phyloP scores from a whole-genome alignment of 2,888 invertebrate species.

The Nephrotoma appendiculata region DNA sequence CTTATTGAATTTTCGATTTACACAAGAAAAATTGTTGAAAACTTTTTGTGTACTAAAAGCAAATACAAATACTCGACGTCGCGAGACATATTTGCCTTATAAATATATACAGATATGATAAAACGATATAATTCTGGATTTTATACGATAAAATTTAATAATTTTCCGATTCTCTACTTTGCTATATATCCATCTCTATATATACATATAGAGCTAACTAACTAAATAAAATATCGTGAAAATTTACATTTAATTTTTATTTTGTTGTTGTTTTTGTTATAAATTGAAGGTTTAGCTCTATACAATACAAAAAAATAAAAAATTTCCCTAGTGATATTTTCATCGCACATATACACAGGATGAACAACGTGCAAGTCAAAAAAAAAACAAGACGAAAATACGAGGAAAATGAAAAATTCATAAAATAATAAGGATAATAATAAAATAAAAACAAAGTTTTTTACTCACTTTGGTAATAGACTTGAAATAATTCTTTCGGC shows the following conservation, averaged over 20 bases:
- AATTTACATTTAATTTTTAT: background rate
- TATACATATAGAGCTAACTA: background rate
- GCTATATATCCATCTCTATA: background rate
- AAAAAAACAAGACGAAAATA: conserved; percentile 9
- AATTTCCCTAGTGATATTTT: background rate
- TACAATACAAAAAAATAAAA: background rate
- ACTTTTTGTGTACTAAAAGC: background rate
- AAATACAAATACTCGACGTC: background rate
- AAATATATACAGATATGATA: background rate
- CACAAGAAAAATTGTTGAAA: background rate
- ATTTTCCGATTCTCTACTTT: background rate
- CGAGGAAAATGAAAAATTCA: background rate
- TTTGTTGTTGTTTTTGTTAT: background rate
- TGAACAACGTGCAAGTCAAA: background rate
- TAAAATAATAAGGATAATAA: conserved; percentile 12
- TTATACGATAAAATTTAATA: background rate
- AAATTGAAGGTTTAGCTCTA: background rate
- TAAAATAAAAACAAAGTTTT: background rate
- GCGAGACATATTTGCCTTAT: background rate
- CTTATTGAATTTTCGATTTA: background rate
- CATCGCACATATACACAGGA: background rate
- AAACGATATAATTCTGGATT: background rate
- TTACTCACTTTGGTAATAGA: conserved; percentile 53
- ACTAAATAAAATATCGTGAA: background rate
- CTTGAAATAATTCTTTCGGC: conserved; percentile 62